Evolutionary conservation across 1,140 invertebrate species (phyloP).

Genomic region (Diploscapter pachys): DNA sequence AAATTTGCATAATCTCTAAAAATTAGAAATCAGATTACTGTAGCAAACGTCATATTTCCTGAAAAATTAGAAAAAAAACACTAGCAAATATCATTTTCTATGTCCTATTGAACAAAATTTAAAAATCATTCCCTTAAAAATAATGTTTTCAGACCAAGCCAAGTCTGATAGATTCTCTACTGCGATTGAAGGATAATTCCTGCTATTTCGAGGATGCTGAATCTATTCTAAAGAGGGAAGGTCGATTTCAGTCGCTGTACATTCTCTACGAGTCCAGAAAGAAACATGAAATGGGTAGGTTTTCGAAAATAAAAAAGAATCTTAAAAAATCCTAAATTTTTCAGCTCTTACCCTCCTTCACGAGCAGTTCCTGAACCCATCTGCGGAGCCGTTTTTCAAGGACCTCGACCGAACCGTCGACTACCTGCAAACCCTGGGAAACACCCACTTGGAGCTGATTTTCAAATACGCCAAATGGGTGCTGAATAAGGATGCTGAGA

Average conservation of each 20-base stretch:
- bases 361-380: constrained; percentile 9
- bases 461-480: constrained; percentile 29
- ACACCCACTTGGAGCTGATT: constrained; percentile 22
- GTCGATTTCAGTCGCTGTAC: constrained; percentile 22
- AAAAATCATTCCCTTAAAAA: background rate
- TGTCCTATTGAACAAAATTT: too few relatives aligned
- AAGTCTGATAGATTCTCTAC: constrained; percentile 27
- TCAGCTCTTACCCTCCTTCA: constrained; percentile 24
- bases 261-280: constrained; percentile 28
- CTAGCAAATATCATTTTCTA: too few relatives aligned
- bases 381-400: constrained; percentile 29
- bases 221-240: constrained; percentile 21
- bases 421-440: constrained; percentile 32
- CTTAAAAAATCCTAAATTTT: constrained; percentile 7
- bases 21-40: too few relatives aligned
- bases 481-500: constrained; percentile 7
- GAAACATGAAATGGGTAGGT: constrained; percentile 24
- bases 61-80: too few relatives aligned
- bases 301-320: constrained; percentile 6
- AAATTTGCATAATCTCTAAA: too few relatives aligned
- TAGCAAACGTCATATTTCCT: too few relatives aligned
- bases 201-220: constrained; percentile 32
- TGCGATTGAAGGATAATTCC: constrained; percentile 26
- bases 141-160: constrained; percentile 17
- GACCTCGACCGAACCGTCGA: constrained; percentile 17